Conservation (phyloP, 2,888 invertebrate species). For the Drosophila peninsularis region DNA sequence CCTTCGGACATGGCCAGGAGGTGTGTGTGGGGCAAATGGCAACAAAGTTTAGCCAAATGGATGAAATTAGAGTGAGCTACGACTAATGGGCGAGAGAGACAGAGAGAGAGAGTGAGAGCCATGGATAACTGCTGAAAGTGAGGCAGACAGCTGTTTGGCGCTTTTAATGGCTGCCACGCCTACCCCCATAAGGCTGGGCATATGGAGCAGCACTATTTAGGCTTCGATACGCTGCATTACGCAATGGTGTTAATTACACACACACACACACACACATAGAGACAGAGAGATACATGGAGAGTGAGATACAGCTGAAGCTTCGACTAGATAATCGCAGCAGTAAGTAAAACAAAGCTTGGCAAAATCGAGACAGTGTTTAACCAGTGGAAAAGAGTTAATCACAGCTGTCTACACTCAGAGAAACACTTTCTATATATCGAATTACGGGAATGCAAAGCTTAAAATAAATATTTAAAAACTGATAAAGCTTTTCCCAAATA, state of each 20-base stretch:
- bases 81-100: not conserved
- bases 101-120: slow-evolving; percentile 16
- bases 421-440: slow-evolving; percentile 5
- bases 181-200: slow-evolving; percentile 53
- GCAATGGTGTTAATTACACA: slow-evolving; percentile 84
- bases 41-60: slow-evolving; percentile 47
- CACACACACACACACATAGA: slow-evolving; percentile 60
- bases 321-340: slow-evolving; percentile 57
- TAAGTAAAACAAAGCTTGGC: slow-evolving; percentile 27
- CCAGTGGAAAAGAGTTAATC: slow-evolving; percentile 68
- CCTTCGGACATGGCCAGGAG: slow-evolving; percentile 33
- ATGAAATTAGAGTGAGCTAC: slow-evolving; percentile 20
- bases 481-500: no score
- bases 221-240: slow-evolving; percentile 84
- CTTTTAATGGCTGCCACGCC: slow-evolving; percentile 69
- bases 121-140: not conserved
- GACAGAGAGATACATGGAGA: slow-evolving; percentile 9
- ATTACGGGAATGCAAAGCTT: no score
- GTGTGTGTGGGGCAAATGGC: slow-evolving; percentile 30
- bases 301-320: slow-evolving; percentile 33
- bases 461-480: no score
- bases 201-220: slow-evolving; percentile 81
- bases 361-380: slow-evolving; percentile 55
- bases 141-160: slow-evolving; percentile 40
- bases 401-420: slow-evolving; percentile 48